These are phyloP conservation scores for Ovis canadensis DNA, from an alignment of 2,113 vertebrate genomes.

Conservation along the genomic window DNA sequence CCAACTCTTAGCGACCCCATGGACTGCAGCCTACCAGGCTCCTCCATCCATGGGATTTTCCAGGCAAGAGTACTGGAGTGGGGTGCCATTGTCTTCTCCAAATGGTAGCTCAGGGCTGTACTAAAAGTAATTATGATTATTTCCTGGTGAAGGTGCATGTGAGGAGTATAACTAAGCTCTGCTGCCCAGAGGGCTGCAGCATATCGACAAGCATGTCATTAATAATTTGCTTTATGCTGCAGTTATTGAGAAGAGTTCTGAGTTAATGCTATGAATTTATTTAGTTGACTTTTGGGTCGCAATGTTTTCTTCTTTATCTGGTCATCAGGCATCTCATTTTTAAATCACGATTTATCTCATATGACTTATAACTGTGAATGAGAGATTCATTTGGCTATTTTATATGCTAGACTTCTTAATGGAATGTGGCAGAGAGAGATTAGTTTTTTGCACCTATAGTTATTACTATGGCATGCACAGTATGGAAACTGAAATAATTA, in stretches of 20 bases:
- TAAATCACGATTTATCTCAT: neutral
- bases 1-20: no score
- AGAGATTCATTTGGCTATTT: conserved; percentile 17
- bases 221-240: conserved; percentile 27
- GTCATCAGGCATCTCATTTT: neutral
- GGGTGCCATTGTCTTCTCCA: no score
- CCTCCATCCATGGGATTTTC: no score
- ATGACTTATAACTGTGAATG: neutral
- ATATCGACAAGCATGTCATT: neutral
- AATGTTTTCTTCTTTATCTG: neutral
- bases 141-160: neutral
- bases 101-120: neutral
- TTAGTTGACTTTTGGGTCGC: neutral
- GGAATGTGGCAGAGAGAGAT: neutral
- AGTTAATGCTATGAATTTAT: conserved; percentile 20
- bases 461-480: neutral
- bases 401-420: neutral
- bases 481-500: neutral
- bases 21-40: no score
- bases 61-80: no score
- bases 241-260: neutral
- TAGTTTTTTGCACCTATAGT: neutral
- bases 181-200: neutral
- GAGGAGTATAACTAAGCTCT: neutral
- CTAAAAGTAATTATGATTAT: conserved; percentile 22